A percentile compares a stretch with the other conserved stretches of the same genome.
Evolutionary conservation across 2,113 vertebrate species (phyloP).

Genomic region (Cinclus cinclus): DNA sequence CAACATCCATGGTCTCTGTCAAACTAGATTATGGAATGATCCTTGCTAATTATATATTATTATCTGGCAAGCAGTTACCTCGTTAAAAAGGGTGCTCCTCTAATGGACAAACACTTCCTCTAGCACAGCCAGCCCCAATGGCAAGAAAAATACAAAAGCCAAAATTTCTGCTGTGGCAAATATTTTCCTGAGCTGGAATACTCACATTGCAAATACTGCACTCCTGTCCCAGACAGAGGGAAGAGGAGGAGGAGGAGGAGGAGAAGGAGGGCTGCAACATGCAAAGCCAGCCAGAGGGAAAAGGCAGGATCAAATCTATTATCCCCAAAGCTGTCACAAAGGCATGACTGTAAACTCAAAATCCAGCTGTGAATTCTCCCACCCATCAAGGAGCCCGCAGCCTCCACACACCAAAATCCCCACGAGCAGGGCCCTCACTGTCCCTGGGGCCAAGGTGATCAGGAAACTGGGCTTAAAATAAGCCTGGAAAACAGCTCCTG

Average conservation of each 20-base stretch:
- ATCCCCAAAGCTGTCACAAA: neutral
- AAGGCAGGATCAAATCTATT: neutral
- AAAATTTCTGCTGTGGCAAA: neutral
- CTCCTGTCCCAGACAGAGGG: neutral
- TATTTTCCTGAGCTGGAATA: neutral
- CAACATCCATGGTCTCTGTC: neutral
- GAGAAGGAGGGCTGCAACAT: neutral
- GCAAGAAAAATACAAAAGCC: neutral
- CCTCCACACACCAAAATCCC: neutral
- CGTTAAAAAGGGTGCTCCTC: neutral
- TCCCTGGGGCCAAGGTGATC: rapidly evolving
- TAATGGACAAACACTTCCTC: neutral
- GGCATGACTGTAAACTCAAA: neutral
- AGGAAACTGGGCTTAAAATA: neutral
- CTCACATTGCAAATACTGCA: neutral
- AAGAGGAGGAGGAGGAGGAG: neutral
- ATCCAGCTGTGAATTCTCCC: neutral
- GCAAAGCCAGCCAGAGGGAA: neutral
- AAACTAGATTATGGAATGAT: slow-evolving; percentile 39
- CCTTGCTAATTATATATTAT: slow-evolving; percentile 40
- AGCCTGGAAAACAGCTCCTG: neutral
- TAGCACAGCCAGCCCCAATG: neutral
- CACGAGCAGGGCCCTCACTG: rapidly evolving
- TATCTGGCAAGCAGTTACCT: neutral
- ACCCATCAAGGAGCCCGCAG: rapidly evolving